Evolutionary conservation across 2,888 invertebrate genomes (phyloP).

Genomic region (Drosophila meridiana): DNA sequence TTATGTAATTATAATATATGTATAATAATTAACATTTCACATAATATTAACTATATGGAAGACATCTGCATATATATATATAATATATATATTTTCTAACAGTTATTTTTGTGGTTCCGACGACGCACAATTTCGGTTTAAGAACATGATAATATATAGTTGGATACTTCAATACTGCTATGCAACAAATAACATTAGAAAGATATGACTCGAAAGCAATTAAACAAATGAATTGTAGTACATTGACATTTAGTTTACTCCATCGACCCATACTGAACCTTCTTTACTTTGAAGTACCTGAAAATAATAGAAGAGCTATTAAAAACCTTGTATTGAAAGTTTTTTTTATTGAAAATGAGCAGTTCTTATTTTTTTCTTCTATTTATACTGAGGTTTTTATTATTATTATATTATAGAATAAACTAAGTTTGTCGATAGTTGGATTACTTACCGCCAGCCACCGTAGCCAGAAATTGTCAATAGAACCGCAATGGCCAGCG

Average conservation of each 20-base stretch:
- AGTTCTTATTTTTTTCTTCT: neutral
- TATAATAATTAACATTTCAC: conserved; percentile 44
- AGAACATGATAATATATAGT: conserved; percentile 55
- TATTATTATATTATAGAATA: neutral
- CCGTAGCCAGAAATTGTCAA: conserved; percentile 94
- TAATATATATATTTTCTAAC: conserved; percentile 45
- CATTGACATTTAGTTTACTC: conserved; percentile 86
- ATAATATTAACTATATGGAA: conserved; percentile 82
- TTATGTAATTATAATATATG: conserved; percentile 45
- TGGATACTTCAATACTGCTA: conserved; percentile 55
- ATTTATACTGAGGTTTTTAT: neutral
- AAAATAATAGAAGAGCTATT: conserved; percentile 82
- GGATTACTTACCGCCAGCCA: conserved; percentile 85
- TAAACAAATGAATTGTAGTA: conserved; percentile 40
- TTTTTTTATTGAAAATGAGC: neutral
- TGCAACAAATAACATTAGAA: conserved; percentile 59
- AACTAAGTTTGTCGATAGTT: neutral
- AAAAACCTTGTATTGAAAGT: neutral
- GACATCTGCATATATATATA: conserved; percentile 75
- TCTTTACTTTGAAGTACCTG: conserved; percentile 94
- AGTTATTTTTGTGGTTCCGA: conserved; percentile 26
- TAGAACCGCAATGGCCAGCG: conserved; percentile 92
- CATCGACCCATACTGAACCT: conserved; percentile 96
- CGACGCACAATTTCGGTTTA: conserved; percentile 35
- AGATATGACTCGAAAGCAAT: conserved; percentile 50